Base-by-base conservation (phyloP, 2,888 invertebrate species). In the Nephrotoma appendiculata region DNA sequence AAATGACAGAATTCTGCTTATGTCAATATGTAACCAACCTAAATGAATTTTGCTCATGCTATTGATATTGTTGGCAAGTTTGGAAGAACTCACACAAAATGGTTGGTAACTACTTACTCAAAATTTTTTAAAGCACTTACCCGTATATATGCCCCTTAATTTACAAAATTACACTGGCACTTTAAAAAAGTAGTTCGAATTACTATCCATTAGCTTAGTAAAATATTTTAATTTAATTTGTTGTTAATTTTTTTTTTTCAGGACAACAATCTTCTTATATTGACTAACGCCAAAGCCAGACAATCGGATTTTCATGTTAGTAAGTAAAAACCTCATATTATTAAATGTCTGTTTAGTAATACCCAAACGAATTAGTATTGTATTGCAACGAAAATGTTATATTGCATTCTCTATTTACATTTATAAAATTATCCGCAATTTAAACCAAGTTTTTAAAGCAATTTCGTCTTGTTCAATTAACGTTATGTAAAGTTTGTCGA, bases 361-460 rank as follows among this genome's bases (percentile, higher is more conserved):
- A 83, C 41, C 19, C 15, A 44, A 43, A 57, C 15, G 41, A 44
- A 85, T 85, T 86, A 45, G 83, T 41, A 6, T 15, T 57, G 12
- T 57, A 31, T 85, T 19, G 43, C 6, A 12, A 43, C 31, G 83
- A 86, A 6, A 84, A 86, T 19, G 48, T n/a, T 45, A 44, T 19
- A 71, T 31, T 71, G 71, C 71, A 9, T 31, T 71, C 31, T 11
- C 5, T 19, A 57, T 42, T 84, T 57, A 2, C 31, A 87, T 31
- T 43, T 91, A 94, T 87, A 5, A 52, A 5, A 5, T 15, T 15
- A 52, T 44, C 11, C 44, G 7, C 6, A 44, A 44, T 44, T 44
- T 9, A 3, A 44, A 44, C 3, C 11, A 44, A 44, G 4, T 52
- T 52, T 15, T 5, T 48, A 7, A 71, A 71, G 5, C n/a, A 31